Evolutionary conservation across 2,888 invertebrate species (phyloP).

Genomic region (Tethea ocularis): DNA sequence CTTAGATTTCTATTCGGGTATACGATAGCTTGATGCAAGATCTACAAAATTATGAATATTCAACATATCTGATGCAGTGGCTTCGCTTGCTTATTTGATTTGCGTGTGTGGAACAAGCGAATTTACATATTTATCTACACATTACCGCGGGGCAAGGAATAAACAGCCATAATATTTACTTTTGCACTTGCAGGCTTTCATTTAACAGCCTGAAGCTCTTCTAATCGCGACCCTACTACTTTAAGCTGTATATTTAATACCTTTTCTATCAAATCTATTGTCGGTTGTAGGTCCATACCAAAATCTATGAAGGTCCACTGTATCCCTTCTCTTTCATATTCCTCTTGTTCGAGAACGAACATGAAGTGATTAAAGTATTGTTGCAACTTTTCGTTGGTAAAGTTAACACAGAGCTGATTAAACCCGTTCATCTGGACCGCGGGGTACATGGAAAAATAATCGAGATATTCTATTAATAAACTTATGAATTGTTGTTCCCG

Average conservation of each 20-base stretch:
- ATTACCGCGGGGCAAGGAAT: slow-evolving; percentile 40
- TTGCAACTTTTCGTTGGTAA: slow-evolving; percentile 97
- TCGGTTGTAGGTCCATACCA: slow-evolving; percentile 96
- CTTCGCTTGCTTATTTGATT: slow-evolving; percentile 39
- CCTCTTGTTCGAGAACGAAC: slow-evolving; percentile 98
- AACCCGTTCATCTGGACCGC: slow-evolving; percentile 93
- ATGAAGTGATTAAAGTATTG: slow-evolving; percentile 98
- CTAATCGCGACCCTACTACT: slow-evolving; percentile 56
- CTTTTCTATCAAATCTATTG: slow-evolving; percentile 96
- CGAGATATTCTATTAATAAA: slow-evolving; percentile 33
- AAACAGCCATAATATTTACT: slow-evolving; percentile 51
- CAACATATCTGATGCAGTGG: slow-evolving; percentile 42
- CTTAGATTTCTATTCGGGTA: slow-evolving; percentile 8
- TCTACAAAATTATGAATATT: slow-evolving; percentile 43
- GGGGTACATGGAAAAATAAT: slow-evolving; percentile 61
- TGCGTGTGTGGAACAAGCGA: slow-evolving; percentile 53
- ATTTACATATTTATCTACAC: slow-evolving; percentile 38
- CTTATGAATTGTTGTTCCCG: background rate
- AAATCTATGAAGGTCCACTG: slow-evolving; percentile 97
- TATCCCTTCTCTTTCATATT: slow-evolving; percentile 96
- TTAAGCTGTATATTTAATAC: slow-evolving; percentile 75
- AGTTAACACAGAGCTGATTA: slow-evolving; percentile 98
- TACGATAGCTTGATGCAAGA: slow-evolving; percentile 21
- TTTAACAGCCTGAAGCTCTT: slow-evolving; percentile 65
- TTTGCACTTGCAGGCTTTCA: slow-evolving; percentile 58